These are phyloP conservation scores for Enteromius afrohamiltoni DNA, from an alignment of 2,797 vertebrate genomes.

Conservation along the genomic window DNA sequence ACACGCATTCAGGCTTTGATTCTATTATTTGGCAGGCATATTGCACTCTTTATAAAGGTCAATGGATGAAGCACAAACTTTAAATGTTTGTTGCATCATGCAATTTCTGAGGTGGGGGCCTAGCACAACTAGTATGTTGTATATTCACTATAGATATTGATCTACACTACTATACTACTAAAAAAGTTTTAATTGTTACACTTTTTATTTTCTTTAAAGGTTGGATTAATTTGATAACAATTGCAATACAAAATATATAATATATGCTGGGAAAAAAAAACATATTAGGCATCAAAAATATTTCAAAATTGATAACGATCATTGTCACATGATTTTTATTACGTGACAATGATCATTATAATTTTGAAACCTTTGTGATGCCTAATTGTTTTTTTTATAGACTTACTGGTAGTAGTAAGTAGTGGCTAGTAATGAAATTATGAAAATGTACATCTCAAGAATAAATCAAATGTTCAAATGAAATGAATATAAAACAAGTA, in stretches of 20 bases:
- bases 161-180: neutral
- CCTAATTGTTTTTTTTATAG: too few relatives aligned
- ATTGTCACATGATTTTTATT: neutral
- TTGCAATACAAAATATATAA: too few relatives aligned
- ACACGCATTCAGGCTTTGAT: constrained; percentile 2
- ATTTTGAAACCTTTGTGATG: too few relatives aligned
- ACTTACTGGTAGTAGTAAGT: too few relatives aligned
- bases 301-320: neutral
- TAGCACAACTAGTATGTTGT: neutral
- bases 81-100: constrained; percentile 14
- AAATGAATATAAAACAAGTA: neutral
- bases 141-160: neutral
- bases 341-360: neutral
- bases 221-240: neutral
- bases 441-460: neutral
- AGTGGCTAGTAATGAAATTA: neutral
- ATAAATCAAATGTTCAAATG: neutral
- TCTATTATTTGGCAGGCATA: constrained; percentile 21
- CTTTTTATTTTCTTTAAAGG: neutral
- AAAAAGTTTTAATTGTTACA: neutral
- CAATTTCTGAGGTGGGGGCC: neutral
- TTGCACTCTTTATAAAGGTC: constrained; percentile 39
- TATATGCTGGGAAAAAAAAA: too few relatives aligned
- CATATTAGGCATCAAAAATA: neutral
- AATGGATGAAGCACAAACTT: neutral